phyloP scores from a whole-genome alignment of 1,140 invertebrate species.

The Drosophila asahinai region DNA sequence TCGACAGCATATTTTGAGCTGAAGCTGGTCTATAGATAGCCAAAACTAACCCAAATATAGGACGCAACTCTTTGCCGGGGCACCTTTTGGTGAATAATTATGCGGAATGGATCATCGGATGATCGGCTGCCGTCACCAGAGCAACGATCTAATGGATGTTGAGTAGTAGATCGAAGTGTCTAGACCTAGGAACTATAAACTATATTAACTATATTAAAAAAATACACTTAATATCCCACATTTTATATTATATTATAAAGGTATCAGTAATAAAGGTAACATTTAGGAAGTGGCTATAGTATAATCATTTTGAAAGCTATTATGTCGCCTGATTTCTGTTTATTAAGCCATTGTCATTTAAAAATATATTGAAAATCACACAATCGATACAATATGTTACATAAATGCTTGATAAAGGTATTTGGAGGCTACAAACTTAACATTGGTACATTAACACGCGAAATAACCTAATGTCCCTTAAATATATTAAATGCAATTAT shows the following conservation, averaged over 20 bases:
- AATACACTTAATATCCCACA: background rate
- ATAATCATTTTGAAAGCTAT: too few relatives aligned
- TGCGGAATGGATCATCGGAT: constrained; percentile 11
- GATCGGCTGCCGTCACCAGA: constrained; percentile 2
- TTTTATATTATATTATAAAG: background rate
- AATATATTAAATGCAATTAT: too few relatives aligned
- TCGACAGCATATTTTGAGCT: constrained; percentile 78
- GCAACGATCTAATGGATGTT: constrained; percentile 10
- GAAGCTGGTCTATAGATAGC: constrained; percentile 55
- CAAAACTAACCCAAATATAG: constrained; percentile 51
- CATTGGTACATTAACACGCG: too few relatives aligned
- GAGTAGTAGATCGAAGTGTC: background rate
- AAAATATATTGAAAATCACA: background rate
- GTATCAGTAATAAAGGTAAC: too few relatives aligned
- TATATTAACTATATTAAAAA: too few relatives aligned
- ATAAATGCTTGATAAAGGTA: background rate
- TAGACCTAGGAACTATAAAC: background rate
- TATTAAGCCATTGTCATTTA: too few relatives aligned
- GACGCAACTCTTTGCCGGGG: constrained; percentile 33
- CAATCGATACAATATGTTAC: background rate
- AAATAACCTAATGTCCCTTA: too few relatives aligned
- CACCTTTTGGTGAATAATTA: constrained; percentile 26
- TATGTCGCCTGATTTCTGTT: too few relatives aligned
- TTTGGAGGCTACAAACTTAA: background rate
- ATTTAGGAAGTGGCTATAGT: too few relatives aligned